Percentiles rank a stretch among this genome's conserved stretches.
These are phyloP conservation scores for Pseudorectes ferrugineus DNA, from an alignment of 2,113 vertebrate genomes.

Conservation along the genomic window DNA sequence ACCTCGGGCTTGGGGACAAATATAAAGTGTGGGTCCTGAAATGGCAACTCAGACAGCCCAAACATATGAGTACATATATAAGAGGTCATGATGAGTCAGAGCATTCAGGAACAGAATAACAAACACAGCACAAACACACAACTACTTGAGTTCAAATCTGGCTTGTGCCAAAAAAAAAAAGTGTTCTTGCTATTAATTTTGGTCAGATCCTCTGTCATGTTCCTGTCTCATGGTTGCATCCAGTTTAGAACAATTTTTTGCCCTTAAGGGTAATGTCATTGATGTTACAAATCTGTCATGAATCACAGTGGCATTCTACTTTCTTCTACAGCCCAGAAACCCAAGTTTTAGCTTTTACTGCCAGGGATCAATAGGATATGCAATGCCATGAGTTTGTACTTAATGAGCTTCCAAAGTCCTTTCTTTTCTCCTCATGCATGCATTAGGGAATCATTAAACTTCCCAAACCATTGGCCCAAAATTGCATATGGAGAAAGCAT, in stretches of 20 bases:
- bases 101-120: not conserved
- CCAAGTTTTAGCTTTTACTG: not conserved
- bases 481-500: not conserved
- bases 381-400: not conserved
- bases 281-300: not conserved
- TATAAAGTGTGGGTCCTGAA: not conserved
- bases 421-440: not conserved
- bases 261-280: not conserved
- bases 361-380: not conserved
- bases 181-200: not conserved
- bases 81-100: not conserved
- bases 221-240: not conserved
- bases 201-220: not conserved
- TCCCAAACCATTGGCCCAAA: not conserved
- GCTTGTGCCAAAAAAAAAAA: not conserved
- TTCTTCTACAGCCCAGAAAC: not conserved
- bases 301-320: not conserved
- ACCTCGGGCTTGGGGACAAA: not conserved
- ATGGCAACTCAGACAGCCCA: not conserved
- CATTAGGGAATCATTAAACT: not conserved
- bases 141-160: not conserved
- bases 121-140: not conserved
- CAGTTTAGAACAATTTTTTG: not conserved
- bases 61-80: rapidly evolving
- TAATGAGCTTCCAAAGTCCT: not conserved